These are phyloP conservation scores for Amniataba percoides DNA, from an alignment of 2,797 vertebrate species.

Conservation along the genomic window DNA sequence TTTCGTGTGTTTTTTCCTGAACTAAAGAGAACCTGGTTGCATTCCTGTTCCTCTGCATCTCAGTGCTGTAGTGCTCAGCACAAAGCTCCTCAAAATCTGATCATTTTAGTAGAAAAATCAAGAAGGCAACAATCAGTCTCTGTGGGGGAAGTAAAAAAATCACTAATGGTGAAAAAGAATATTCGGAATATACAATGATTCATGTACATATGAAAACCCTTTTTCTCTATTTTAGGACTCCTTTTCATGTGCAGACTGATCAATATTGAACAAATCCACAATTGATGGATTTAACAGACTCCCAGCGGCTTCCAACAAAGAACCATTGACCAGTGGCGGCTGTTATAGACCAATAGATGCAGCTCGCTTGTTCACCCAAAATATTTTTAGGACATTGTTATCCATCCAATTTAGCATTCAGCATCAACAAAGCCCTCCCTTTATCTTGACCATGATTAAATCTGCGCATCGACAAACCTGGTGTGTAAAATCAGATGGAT, in stretches of 20 bases:
- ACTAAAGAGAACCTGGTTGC: neutral
- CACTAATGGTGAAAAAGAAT: constrained; percentile 20
- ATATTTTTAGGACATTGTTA: constrained; percentile 9
- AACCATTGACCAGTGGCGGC: constrained; percentile 37
- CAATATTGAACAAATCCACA: constrained; percentile 62
- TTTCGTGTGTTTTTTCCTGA: neutral
- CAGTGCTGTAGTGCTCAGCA: neutral
- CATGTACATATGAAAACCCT: constrained; percentile 16
- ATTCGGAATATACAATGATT: constrained; percentile 34
- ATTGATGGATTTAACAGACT: constrained; percentile 33
- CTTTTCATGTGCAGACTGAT: constrained; percentile 55
- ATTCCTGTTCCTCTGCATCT: neutral
- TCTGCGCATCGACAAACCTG: neutral
- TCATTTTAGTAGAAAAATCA: constrained; percentile 8
- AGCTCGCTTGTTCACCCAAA: constrained; percentile 5
- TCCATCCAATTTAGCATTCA: constrained; percentile 15
- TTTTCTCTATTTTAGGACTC: constrained; percentile 29
- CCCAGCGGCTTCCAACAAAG: constrained; percentile 48
- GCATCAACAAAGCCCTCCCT: constrained; percentile 7
- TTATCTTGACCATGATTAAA: constrained; percentile 3
- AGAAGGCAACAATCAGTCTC: constrained; percentile 19
- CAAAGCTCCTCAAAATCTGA: neutral
- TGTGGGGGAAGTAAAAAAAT: constrained; percentile 14
- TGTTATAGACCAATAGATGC: constrained; percentile 23
- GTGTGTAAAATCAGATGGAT: constrained; percentile 5